A percentile compares a stretch with the other conserved stretches of the same genome.
phyloP scores from a whole-genome alignment of 2,888 invertebrate species.

The Hanleya hanleyi region DNA sequence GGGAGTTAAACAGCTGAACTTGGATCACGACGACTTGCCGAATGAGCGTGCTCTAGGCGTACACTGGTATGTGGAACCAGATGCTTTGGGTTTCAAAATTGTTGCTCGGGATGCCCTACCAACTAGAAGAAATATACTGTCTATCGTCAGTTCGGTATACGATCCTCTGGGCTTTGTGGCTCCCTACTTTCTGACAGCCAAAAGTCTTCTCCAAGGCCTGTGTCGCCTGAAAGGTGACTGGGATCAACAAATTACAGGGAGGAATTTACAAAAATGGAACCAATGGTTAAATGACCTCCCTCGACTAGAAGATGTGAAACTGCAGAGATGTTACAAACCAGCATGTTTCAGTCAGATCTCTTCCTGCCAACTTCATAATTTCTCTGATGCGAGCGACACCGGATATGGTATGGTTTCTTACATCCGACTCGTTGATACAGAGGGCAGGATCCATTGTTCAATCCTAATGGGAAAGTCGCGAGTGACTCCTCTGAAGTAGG shows the following conservation, averaged over 20 bases:
- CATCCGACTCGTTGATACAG: slow-evolving; percentile 21
- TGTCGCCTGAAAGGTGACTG: not conserved
- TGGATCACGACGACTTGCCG: slow-evolving; percentile 11
- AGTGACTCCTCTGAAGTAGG: slow-evolving; percentile 26
- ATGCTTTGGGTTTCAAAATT: slow-evolving; percentile 11
- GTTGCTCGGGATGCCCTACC: slow-evolving; percentile 22
- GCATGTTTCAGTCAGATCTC: slow-evolving; percentile 17
- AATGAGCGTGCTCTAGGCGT: slow-evolving; percentile 21
- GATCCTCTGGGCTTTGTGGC: slow-evolving; percentile 41
- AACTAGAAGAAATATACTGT: slow-evolving; percentile 36
- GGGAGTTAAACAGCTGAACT: not conserved
- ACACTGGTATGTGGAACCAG: slow-evolving; percentile 13
- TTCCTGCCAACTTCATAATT: slow-evolving; percentile 27
- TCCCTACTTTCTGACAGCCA: slow-evolving; percentile 31
- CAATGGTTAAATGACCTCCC: slow-evolving; percentile 15
- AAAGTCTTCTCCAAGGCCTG: not conserved
- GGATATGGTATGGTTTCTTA: slow-evolving; percentile 35
- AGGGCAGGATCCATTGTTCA: slow-evolving; percentile 29
- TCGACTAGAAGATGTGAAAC: slow-evolving; percentile 18
- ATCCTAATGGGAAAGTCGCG: slow-evolving; percentile 33
- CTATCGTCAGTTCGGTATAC: slow-evolving; percentile 37
- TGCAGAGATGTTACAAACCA: slow-evolving; percentile 37
- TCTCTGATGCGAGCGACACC: slow-evolving; percentile 34
- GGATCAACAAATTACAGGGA: not conserved
- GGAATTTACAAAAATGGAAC: slow-evolving; percentile 13